phyloP scores from a whole-genome alignment of 2,888 invertebrate species.

The Tenthredo scrophulariae region DNA sequence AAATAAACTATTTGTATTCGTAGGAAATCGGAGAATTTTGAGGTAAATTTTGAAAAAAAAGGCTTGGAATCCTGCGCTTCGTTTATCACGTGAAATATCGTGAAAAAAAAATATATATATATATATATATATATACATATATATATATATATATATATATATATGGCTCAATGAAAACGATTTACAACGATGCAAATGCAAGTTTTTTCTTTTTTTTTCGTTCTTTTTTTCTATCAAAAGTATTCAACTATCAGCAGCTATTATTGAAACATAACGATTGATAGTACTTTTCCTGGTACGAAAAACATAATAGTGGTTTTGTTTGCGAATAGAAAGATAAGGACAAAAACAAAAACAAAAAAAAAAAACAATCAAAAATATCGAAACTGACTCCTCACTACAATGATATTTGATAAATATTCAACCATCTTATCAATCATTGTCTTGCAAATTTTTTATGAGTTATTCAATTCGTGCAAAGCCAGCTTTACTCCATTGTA shows the following conservation, averaged over 20 bases:
- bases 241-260: slow-evolving; percentile 22
- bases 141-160: not conserved
- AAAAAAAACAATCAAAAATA: not conserved
- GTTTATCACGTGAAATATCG: slow-evolving; percentile 23
- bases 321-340: not conserved
- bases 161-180: slow-evolving; percentile 32
- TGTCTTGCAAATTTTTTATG: not conserved
- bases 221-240: slow-evolving; percentile 22
- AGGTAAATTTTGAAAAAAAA: slow-evolving; percentile 24
- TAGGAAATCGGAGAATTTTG: slow-evolving; percentile 15
- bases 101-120: slow-evolving; percentile 2
- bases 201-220: slow-evolving; percentile 18
- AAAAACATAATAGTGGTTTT: not conserved
- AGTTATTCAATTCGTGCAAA: slow-evolving; percentile 24
- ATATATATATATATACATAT: not conserved
- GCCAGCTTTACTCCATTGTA: slow-evolving; percentile 11
- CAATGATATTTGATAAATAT: slow-evolving; percentile 16
- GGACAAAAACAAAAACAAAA: not conserved
- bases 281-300: not conserved
- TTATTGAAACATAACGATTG: slow-evolving; percentile 36
- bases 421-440: not conserved
- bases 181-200: slow-evolving; percentile 27
- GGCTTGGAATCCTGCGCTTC: slow-evolving; percentile 20
- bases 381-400: not conserved
- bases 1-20: slow-evolving; percentile 21